Percentiles rank a stretch among this genome's conserved stretches.
phyloP scores from a whole-genome alignment of 2,113 vertebrate genomes.

The Cinclus mexicanus region DNA sequence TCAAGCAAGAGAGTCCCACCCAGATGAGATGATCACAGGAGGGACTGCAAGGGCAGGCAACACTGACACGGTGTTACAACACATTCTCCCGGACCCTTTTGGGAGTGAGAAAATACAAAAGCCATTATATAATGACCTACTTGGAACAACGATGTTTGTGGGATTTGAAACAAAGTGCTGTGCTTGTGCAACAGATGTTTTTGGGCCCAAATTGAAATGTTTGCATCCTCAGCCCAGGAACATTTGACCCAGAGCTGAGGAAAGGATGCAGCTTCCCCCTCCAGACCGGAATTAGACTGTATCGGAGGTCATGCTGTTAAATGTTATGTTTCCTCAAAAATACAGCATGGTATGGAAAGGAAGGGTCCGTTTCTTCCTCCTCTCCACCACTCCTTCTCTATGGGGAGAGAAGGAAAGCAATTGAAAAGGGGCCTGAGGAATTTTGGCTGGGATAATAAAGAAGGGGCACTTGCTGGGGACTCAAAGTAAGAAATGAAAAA shows the following conservation, averaged over 20 bases:
- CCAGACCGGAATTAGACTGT: neutral
- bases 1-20: neutral
- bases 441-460: neutral
- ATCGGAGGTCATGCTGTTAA: neutral
- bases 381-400: neutral
- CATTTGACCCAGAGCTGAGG: neutral
- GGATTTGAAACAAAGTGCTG: neutral
- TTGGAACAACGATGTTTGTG: neutral
- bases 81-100: neutral
- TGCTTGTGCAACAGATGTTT: neutral
- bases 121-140: slow-evolving; percentile 18
- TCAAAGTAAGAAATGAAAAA: neutral
- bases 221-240: neutral
- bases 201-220: neutral
- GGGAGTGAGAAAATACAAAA: slow-evolving; percentile 4
- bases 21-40: neutral
- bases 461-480: neutral
- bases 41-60: neutral
- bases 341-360: neutral
- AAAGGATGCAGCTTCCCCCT: neutral
- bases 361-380: neutral
- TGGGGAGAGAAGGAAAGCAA: neutral
- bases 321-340: neutral
- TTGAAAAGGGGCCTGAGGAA: neutral
- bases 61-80: neutral